Base-by-base conservation (phyloP, 2,888 invertebrate genomes). In the Sericinus montela region DNA sequence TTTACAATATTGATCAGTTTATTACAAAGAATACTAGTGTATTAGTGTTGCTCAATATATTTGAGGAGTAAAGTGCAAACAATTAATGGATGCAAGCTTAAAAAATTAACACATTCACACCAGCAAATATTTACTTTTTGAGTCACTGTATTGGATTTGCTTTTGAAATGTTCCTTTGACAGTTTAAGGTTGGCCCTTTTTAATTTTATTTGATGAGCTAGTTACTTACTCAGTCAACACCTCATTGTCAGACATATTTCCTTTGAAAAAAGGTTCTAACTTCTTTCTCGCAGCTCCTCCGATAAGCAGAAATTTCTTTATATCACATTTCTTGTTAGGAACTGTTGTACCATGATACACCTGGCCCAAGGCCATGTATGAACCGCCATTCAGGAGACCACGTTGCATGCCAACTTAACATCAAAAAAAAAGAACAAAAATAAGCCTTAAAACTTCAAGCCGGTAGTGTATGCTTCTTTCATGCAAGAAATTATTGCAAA, bases 281-380 rank as follows among this genome's bases (percentile, higher is more conserved):
- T 62, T 74, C 62, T 67, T 75, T 63, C 77, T 86, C 52, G 80
- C 73, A 28, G 72, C 68, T 54, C 81, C 80, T 55, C 84, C 82
- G 64, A 87, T 80, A 59, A 76, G 90, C 78, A 92, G 88, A 53
- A 90, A 91, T 84, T 90, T 92, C 86, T 91, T 92, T 65, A 91
- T 81, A 57, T 78, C 81, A 57, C 79, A 80, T 67, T 87, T 90
- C 62, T 84, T 83, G 61, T 86, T 87, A 34, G 88, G 89, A 59
- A 90, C 76, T 45, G 92, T 92, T 40, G 93, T 92, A 67, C 90
- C 88, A 68, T 90, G 90, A 89, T 93, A 93, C 59, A 92, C 91
- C 74, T 91, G 89, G 69, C 91, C 91, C 71, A 92, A 80, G 66
- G 90, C 91, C 65, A 90, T 90, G 87, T 92, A 92, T 73, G 91